Percentiles rank a stretch among this genome's conserved stretches.
Conservation (phyloP, 2,797 vertebrate genomes). For the Schizopygopsis malacanthus region DNA sequence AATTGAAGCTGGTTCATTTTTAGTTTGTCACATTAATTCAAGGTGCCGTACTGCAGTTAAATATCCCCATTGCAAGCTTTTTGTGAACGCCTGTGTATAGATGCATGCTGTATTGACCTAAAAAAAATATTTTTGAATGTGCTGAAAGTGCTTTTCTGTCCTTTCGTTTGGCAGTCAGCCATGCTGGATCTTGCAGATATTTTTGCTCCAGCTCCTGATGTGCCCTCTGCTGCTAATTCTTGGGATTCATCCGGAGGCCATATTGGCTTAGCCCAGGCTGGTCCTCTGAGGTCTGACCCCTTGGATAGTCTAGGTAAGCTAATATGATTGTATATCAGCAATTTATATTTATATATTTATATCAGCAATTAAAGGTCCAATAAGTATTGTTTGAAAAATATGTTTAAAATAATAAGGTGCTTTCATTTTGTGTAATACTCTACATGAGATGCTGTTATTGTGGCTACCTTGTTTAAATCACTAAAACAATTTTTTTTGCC, state of each 20-base stretch:
- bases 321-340: background rate
- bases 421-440: background rate
- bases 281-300: conserved; percentile 65
- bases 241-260: conserved; percentile 75
- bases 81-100: background rate
- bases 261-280: conserved; percentile 61
- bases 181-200: conserved; percentile 93
- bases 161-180: conserved; percentile 80
- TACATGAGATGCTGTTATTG: background rate
- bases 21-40: background rate
- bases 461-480: background rate
- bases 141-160: conserved; percentile 41
- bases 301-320: conserved; percentile 79
- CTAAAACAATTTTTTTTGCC: background rate
- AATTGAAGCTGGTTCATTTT: background rate
- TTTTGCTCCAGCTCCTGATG: conserved; percentile 81
- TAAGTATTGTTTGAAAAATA: background rate
- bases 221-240: conserved; percentile 73
- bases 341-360: background rate
- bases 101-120: conserved; percentile 37
- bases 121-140: conserved; percentile 34
- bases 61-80: conserved; percentile 6
- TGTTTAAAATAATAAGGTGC: background rate
- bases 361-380: background rate
- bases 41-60: background rate